These are phyloP conservation scores for Melanerpes formicivorus DNA, from an alignment of 2,113 vertebrate species.

Conservation along the genomic window DNA sequence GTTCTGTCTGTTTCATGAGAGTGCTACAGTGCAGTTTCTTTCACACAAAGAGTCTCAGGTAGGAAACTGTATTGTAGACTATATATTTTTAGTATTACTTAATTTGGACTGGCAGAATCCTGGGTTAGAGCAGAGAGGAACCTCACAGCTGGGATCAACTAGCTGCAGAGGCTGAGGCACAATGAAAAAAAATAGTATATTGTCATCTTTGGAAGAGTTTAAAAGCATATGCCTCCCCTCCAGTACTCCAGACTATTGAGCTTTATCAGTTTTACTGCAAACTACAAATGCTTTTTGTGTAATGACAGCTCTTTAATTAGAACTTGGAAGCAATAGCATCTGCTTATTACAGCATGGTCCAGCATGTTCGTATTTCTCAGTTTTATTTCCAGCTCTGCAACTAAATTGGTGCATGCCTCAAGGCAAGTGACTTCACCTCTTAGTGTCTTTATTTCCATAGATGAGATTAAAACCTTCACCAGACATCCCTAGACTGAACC, in stretches of 20 bases:
- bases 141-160: not conserved
- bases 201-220: not conserved
- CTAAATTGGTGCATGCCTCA: slow-evolving; percentile 2
- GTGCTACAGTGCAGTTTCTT: not conserved
- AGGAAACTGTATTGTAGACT: not conserved
- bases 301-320: slow-evolving; percentile 63
- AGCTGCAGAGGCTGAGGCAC: not conserved
- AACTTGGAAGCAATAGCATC: slow-evolving; percentile 49
- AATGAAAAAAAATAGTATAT: not conserved
- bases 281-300: slow-evolving; percentile 37
- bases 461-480: not conserved
- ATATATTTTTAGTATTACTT: not conserved
- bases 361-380: slow-evolving; percentile 39
- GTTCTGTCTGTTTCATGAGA: not conserved
- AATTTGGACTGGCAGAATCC: not conserved
- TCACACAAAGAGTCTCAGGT: not conserved
- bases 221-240: not conserved
- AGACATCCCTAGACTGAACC: not conserved
- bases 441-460: not conserved
- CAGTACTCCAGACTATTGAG: slow-evolving; percentile 5
- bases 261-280: slow-evolving; percentile 55
- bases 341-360: slow-evolving; percentile 50
- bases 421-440: slow-evolving; percentile 57
- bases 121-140: not conserved
- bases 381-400: slow-evolving; percentile 59